Conservation (phyloP, 2,797 vertebrate species). For the Sardinella longiceps region DNA sequence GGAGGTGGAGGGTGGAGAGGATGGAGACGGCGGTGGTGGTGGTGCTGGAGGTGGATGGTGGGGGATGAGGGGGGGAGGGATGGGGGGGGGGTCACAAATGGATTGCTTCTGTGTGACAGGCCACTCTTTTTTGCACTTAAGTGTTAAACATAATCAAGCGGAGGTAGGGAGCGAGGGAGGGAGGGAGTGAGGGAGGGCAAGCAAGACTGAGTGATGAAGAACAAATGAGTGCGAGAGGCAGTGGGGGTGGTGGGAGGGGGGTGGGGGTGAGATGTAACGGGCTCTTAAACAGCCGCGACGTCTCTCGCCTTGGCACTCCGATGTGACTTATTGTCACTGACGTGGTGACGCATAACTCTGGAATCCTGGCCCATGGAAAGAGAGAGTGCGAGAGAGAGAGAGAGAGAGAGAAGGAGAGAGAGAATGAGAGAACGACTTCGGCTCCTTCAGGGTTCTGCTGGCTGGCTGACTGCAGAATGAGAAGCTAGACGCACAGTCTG, state of each 20-base stretch:
- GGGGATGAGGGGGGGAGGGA: not conserved
- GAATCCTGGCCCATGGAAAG: conserved; percentile 55
- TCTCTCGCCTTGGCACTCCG: conserved; percentile 62
- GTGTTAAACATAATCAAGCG: conserved; percentile 71
- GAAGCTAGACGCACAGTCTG: not conserved
- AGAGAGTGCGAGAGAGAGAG: not conserved
- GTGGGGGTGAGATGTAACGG: conserved; percentile 64
- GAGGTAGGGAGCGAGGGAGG: conserved; percentile 47
- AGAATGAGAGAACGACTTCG: not conserved
- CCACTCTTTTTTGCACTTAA: conserved; percentile 65
- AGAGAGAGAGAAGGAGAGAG: not conserved
- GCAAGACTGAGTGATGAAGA: not conserved
- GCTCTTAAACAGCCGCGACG: conserved; percentile 64
- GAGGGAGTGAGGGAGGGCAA: conserved; percentile 44
- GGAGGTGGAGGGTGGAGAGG: conserved; percentile 18
- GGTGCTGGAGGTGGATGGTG: no score
- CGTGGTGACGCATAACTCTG: conserved; percentile 59
- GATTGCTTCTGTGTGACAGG: conserved; percentile 33
- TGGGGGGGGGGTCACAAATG: not conserved
- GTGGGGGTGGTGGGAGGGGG: not conserved
- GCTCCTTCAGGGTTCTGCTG: conserved; percentile 15
- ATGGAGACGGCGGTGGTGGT: no score
- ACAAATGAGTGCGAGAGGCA: not conserved
- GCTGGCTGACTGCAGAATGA: conserved; percentile 21
- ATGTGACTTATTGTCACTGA: conserved; percentile 68